A percentile compares a stretch with the other conserved stretches of the same genome.
Evolutionary conservation across 35 echinoderm and acorn worm genomes (phyloP).

Genomic region (Amphiura filiformis): DNA sequence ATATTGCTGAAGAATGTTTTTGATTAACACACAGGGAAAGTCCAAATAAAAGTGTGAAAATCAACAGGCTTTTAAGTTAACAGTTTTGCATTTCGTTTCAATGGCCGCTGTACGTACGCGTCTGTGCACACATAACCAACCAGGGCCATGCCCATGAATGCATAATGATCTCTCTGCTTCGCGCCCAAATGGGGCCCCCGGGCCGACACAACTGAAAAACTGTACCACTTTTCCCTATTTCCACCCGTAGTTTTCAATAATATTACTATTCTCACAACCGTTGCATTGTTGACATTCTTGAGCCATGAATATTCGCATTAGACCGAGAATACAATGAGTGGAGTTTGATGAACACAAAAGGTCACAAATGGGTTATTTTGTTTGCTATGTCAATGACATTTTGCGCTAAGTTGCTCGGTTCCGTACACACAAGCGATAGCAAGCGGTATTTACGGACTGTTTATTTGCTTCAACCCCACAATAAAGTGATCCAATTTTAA

Average conservation of each 20-base stretch:
- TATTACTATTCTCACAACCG: background rate
- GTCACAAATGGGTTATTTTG: background rate
- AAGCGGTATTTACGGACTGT: background rate
- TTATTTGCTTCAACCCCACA: background rate
- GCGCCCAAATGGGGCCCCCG: background rate
- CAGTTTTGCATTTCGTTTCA: background rate
- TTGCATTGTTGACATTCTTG: background rate
- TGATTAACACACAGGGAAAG: no score
- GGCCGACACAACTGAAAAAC: background rate
- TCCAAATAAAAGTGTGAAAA: background rate
- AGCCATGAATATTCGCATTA: background rate
- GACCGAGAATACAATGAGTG: background rate
- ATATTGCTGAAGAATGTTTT: no score
- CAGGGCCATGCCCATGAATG: background rate
- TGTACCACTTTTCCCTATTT: background rate
- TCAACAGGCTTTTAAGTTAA: background rate
- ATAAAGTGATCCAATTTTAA: background rate
- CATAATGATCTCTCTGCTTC: slow-evolving; percentile 2
- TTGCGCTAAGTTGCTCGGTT: background rate
- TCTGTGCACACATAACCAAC: background rate
- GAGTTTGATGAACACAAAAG: background rate
- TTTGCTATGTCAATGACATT: slow-evolving; percentile 1
- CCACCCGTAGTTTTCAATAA: background rate
- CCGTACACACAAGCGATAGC: background rate
- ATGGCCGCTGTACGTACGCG: background rate